phyloP scores from a whole-genome alignment of 2,888 invertebrate species.

The Epinotia demarniana region DNA sequence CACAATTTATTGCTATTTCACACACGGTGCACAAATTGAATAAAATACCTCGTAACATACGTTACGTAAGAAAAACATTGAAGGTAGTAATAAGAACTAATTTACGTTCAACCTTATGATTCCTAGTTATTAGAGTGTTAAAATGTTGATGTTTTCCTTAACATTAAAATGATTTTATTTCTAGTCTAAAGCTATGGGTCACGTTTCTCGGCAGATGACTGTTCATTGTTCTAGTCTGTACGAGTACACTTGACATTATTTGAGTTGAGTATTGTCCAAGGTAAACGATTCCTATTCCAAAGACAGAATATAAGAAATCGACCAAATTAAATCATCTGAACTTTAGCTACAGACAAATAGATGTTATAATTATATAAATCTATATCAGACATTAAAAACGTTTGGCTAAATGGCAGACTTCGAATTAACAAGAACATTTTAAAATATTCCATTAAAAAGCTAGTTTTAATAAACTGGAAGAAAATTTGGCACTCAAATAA shows the following conservation, averaged over 20 bases:
- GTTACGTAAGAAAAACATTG: slow-evolving; percentile 4
- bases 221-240: too few relatives aligned
- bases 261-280: too few relatives aligned
- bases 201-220: too few relatives aligned
- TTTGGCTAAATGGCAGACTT: slow-evolving; percentile 44
- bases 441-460: slow-evolving; percentile 2
- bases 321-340: too few relatives aligned
- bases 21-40: slow-evolving; percentile 61
- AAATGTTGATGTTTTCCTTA: slow-evolving; percentile 2
- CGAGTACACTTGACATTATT: too few relatives aligned
- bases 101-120: slow-evolving; percentile 7
- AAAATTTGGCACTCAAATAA: slow-evolving; percentile 51
- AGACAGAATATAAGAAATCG: too few relatives aligned
- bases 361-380: neutral
- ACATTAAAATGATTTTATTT: neutral
- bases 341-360: neutral
- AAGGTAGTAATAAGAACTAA: neutral
- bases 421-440: slow-evolving; percentile 2
- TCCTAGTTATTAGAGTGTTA: neutral
- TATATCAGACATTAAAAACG: slow-evolving; percentile 2
- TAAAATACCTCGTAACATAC: slow-evolving; percentile 27
- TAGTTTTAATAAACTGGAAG: slow-evolving; percentile 46
- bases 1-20: slow-evolving; percentile 58
- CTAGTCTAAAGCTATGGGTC: neutral
- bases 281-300: too few relatives aligned